Percentiles rank a stretch among this genome's conserved stretches.
These are phyloP conservation scores for Isurus oxyrinchus DNA, from an alignment of 2,113 vertebrate species.

Conservation along the genomic window DNA sequence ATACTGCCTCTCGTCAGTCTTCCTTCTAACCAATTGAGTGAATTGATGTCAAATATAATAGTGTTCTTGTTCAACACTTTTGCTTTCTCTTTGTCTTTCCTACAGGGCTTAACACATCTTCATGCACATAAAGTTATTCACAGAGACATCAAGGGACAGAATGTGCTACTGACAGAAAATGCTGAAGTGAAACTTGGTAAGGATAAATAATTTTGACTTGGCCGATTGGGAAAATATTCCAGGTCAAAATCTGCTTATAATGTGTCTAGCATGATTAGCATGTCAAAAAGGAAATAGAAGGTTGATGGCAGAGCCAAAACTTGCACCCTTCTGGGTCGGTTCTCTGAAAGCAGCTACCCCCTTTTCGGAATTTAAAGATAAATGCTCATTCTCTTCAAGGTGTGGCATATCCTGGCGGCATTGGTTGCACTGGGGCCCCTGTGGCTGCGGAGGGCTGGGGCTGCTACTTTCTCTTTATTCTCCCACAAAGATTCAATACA, in stretches of 20 bases:
- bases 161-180: slow-evolving; percentile 83
- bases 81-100: background rate
- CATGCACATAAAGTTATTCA: slow-evolving; percentile 88
- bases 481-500: background rate
- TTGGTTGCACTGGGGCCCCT: background rate
- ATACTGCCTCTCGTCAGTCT: background rate
- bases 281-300: background rate
- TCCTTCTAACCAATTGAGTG: background rate
- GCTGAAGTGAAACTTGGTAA: slow-evolving; percentile 87
- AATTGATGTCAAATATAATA: background rate
- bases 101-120: slow-evolving; percentile 81
- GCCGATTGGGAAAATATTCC: background rate
- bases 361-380: background rate
- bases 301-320: background rate
- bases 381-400: background rate
- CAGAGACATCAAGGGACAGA: slow-evolving; percentile 89
- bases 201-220: slow-evolving; percentile 31
- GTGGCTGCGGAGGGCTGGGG: background rate
- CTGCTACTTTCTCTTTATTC: background rate
- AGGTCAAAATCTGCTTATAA: background rate
- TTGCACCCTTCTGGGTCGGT: background rate
- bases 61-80: background rate
- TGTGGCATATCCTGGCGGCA: background rate
- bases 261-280: background rate
- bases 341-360: background rate